phyloP scores from a whole-genome alignment of 1,140 invertebrate genomes.

The Philotrypesis tridentata region DNA sequence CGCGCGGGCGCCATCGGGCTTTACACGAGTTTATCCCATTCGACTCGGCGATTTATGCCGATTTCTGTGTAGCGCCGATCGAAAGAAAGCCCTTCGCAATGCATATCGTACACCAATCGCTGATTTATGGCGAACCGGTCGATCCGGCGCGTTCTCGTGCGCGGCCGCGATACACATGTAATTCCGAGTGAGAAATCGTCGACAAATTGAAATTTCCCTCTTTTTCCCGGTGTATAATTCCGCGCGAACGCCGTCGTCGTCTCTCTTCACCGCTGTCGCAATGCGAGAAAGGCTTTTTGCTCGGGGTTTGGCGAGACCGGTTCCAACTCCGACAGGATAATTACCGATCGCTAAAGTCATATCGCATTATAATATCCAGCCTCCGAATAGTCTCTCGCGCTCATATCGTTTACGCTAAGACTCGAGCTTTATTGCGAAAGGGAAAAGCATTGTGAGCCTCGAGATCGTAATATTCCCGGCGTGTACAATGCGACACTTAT shows the following conservation, averaged over 20 bases:
- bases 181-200: not conserved
- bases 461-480: no score
- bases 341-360: conserved; percentile 17
- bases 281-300: conserved; percentile 1
- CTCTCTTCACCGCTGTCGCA: no score
- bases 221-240: not conserved
- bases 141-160: not conserved
- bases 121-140: not conserved
- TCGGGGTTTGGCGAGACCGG: not conserved
- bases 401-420: no score
- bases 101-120: not conserved
- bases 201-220: not conserved
- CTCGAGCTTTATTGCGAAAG: no score
- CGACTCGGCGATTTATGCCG: not conserved
- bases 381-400: not conserved
- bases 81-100: not conserved
- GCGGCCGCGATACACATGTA: not conserved
- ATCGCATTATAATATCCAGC: no score
- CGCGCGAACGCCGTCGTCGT: no score
- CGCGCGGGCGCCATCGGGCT: no score
- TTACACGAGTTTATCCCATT: not conserved
- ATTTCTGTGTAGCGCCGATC: not conserved
- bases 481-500: no score
- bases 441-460: no score
- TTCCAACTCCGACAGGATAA: conserved; percentile 20